phyloP scores from a whole-genome alignment of 2,113 vertebrate species.

The Forbesichthys papilliferus region DNA sequence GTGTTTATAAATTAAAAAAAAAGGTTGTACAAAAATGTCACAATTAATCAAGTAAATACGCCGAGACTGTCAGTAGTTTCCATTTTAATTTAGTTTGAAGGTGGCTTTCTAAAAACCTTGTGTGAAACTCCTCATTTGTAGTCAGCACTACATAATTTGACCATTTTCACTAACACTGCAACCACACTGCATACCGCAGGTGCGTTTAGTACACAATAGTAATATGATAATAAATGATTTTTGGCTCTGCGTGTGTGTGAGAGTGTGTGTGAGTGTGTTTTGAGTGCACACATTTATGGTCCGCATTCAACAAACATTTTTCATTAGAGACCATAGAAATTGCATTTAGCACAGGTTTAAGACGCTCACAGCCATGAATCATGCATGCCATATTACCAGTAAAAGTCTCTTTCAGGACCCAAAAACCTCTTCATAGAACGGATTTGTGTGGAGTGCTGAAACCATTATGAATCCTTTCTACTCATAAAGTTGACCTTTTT shows the following conservation, averaged over 20 bases:
- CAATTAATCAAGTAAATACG: too few species aligned
- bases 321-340: slow-evolving; percentile 38
- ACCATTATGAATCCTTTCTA: slow-evolving; percentile 26
- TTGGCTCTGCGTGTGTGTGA: slow-evolving; percentile 15
- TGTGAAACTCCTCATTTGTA: slow-evolving; percentile 20
- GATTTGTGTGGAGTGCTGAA: slow-evolving; percentile 5
- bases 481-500: slow-evolving; percentile 1
- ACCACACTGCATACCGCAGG: slow-evolving; percentile 47
- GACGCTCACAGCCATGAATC: too few species aligned
- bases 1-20: too few species aligned
- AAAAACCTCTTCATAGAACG: slow-evolving; percentile 29
- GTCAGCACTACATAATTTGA: slow-evolving; percentile 31
- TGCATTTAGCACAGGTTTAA: not conserved
- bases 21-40: too few species aligned
- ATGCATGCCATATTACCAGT: too few species aligned
- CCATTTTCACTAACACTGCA: slow-evolving; percentile 26
- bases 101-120: not conserved
- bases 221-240: slow-evolving; percentile 42
- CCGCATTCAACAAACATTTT: slow-evolving; percentile 34
- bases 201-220: slow-evolving; percentile 33
- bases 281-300: slow-evolving; percentile 17
- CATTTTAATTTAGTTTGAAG: not conserved
- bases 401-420: slow-evolving; percentile 32
- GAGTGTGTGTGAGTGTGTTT: not conserved
- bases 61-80: too few species aligned